A percentile compares a stretch with the other conserved stretches of the same genome.
These are phyloP conservation scores for Pedicia rivosa DNA, from an alignment of 2,888 invertebrate genomes.

Conservation along the genomic window DNA sequence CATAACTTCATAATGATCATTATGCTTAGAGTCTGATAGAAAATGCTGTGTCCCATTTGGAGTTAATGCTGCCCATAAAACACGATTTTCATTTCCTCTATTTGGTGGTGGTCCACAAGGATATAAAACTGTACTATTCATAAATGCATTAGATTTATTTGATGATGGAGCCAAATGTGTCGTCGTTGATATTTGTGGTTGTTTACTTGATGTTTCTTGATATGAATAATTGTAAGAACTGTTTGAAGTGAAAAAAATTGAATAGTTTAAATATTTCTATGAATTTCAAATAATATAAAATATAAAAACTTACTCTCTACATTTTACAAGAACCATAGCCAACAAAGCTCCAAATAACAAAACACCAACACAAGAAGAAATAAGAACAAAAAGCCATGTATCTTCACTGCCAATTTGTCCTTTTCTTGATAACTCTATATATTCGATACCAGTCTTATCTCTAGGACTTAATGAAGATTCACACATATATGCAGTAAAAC, in stretches of 20 bases:
- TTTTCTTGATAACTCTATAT: conserved; percentile 63
- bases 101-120: conserved; percentile 32
- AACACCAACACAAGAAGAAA: conserved; percentile 65
- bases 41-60: conserved; percentile 69
- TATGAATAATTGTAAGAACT: conserved; percentile 23
- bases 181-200: conserved; percentile 39
- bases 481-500: conserved; percentile 45
- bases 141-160: conserved; percentile 27
- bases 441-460: conserved; percentile 51
- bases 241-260: conserved; percentile 17
- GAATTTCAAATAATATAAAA: conserved; percentile 1
- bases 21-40: conserved; percentile 39
- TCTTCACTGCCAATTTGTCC: conserved; percentile 38
- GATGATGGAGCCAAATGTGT: conserved; percentile 17
- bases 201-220: conserved; percentile 31
- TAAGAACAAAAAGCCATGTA: conserved; percentile 67
- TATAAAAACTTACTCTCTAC: conserved; percentile 48
- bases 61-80: conserved; percentile 71
- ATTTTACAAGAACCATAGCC: conserved; percentile 62
- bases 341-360: conserved; percentile 61
- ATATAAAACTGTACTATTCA: conserved; percentile 40
- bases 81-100: conserved; percentile 44
- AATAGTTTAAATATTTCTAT: conserved; percentile 1
- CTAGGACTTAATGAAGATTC: conserved; percentile 39
- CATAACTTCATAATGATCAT: conserved; percentile 53